phyloP scores from a whole-genome alignment of 2,113 vertebrate genomes.

The Calidris pygmaea region DNA sequence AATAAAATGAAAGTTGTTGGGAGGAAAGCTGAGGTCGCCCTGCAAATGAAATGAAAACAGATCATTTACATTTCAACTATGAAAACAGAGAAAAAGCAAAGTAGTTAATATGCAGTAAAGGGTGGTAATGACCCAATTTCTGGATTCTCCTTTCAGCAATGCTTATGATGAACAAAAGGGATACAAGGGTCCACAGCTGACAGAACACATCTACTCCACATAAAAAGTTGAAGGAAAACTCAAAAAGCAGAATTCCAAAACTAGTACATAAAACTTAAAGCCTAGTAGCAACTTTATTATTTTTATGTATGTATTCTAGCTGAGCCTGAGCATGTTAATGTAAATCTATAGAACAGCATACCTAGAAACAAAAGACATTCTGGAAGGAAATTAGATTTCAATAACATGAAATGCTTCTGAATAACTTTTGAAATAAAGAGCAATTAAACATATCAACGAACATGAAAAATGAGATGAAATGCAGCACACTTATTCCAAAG shows the following conservation, averaged over 20 bases:
- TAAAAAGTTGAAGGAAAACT: neutral
- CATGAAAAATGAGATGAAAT: neutral
- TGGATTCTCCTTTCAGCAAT: neutral
- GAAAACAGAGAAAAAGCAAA: neutral
- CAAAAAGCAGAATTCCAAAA: neutral
- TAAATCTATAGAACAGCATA: neutral
- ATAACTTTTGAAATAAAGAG: neutral
- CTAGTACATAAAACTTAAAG: neutral
- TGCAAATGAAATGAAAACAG: neutral
- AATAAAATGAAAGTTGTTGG: neutral
- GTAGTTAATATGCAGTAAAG: neutral
- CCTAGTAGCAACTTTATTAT: neutral
- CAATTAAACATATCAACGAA: neutral
- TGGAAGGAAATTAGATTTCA: neutral
- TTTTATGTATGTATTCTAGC: neutral
- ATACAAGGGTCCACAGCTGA: neutral
- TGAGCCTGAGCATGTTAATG: neutral
- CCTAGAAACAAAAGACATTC: neutral
- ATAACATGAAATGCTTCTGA: neutral
- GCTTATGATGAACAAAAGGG: neutral
- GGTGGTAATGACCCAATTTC: neutral
- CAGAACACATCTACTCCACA: neutral
- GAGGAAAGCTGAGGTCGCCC: neutral
- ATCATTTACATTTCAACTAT: neutral
- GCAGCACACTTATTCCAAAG: neutral